Base-by-base conservation (phyloP, 2,888 invertebrate genomes). In the Nemotelus nigrinus region DNA sequence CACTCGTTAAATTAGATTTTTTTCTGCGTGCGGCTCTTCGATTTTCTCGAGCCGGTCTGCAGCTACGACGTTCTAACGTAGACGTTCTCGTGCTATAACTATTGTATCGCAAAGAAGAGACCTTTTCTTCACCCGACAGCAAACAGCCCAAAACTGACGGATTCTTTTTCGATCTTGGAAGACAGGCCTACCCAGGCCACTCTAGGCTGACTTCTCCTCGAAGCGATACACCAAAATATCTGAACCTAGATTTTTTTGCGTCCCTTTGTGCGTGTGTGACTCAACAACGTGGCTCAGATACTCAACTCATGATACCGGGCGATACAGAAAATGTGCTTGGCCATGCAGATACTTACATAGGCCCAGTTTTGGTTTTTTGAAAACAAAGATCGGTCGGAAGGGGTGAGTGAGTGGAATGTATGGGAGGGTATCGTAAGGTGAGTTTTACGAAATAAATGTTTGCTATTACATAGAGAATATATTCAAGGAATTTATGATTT, bases 141-240 rank as follows among this genome's bases (percentile, higher is more conserved):
- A 68, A 50, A 77, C 80, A 77, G 71, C 72, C 78, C 70, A 77
- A 78, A 80, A 80, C 79, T 79, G 78, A 79, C 64, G 25, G 25
- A 25, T 25, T 79, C 74, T 67, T 77, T 50, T 44, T 64, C 67
- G n/a, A 48, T 50, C 39, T 44, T 55, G 43, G 55, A 70, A 70
- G 53, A 53, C 70, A 53, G 70, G 67, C 67, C 25, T 25, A 25
- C 25, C 25, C 58, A 58, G 58, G 63, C 63, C 70, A 41, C 68
- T 70, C 70, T 43, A 50, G 50, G 25, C 25, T 25, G 25, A 25
- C 25, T 25, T 25, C 25, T 70, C 55, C 55, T 55, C 55, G 55
- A 70, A 70, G 55, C 70, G 55, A 70, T 70, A 70, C 70, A 70
- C 70, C 70, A 41, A 53, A 43, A 70, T 48, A 63, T 53, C 55